Conservation (phyloP, 2,888 invertebrate genomes). For the Schrankia costaestrigalis region DNA sequence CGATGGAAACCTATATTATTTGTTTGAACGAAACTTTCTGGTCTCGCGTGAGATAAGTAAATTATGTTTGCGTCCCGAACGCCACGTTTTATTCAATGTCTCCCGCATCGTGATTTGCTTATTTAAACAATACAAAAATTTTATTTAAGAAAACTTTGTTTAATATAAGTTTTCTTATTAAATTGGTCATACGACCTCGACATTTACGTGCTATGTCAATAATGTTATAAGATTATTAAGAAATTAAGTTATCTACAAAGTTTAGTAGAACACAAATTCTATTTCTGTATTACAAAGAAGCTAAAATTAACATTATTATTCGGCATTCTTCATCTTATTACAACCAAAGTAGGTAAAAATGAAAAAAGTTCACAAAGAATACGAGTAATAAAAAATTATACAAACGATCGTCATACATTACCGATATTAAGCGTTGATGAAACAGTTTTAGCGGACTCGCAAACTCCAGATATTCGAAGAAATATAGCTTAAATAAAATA, state of each 20-base stretch:
- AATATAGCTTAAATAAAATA: conserved; percentile 52
- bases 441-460: conserved; percentile 45
- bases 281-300: conserved; percentile 8
- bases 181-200: conserved; percentile 5
- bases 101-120: conserved; percentile 43
- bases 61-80: conserved; percentile 72
- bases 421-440: conserved; percentile 53
- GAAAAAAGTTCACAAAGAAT: conserved; percentile 30
- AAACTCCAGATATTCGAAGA: conserved; percentile 36
- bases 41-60: conserved; percentile 77
- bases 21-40: conserved; percentile 78
- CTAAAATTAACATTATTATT: conserved; percentile 19
- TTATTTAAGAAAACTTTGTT: conserved; percentile 20
- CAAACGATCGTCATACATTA: conserved; percentile 49
- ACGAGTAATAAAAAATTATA: conserved; percentile 46
- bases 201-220: conserved; percentile 2
- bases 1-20: conserved; percentile 79
- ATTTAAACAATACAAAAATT: conserved; percentile 39
- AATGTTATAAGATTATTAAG: too few species aligned
- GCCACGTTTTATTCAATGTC: conserved; percentile 66
- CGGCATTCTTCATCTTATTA: conserved; percentile 18
- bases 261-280: conserved; percentile 3
- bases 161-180: too few species aligned
- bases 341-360: conserved; percentile 31
- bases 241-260: background rate